These are phyloP conservation scores for Sturmia bella DNA, from an alignment of 2,888 invertebrate species.

Conservation along the genomic window DNA sequence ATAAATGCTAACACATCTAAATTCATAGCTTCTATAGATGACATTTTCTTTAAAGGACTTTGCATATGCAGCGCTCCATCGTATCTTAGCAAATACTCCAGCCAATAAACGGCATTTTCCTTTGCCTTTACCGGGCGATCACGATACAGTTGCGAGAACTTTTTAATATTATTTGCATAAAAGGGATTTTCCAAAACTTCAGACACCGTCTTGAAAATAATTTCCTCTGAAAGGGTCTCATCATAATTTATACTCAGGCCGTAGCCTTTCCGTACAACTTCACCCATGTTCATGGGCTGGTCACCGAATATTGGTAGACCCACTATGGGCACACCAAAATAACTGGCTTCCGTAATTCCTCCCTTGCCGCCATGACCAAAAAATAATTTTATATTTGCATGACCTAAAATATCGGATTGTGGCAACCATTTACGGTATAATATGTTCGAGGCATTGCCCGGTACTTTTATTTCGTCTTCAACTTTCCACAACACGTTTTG, in stretches of 20 bases:
- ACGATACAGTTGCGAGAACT: constrained; percentile 81
- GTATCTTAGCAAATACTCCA: constrained; percentile 83
- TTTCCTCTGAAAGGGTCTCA: constrained; percentile 64
- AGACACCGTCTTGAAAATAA: constrained; percentile 61
- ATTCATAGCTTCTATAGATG: constrained; percentile 81
- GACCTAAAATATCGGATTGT: constrained; percentile 85
- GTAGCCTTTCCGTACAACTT: constrained; percentile 85
- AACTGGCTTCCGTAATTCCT: constrained; percentile 84
- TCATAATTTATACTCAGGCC: constrained; percentile 67
- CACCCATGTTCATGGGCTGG: constrained; percentile 83
- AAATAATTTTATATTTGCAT: constrained; percentile 84
- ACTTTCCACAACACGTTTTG: constrained; percentile 86
- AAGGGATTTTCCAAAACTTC: constrained; percentile 72
- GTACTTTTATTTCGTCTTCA: constrained; percentile 80
- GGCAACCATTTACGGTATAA: constrained; percentile 84
- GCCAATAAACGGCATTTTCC: constrained; percentile 83
- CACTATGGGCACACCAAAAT: constrained; percentile 83
- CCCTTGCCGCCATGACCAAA: constrained; percentile 86
- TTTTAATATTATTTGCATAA: constrained; percentile 76
- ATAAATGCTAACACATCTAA: constrained; percentile 79
- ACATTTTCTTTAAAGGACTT: constrained; percentile 82
- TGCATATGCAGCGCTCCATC: constrained; percentile 83
- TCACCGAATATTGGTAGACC: constrained; percentile 73
- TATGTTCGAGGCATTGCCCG: constrained; percentile 78
- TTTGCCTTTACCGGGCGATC: constrained; percentile 83